Evolutionary conservation across 30 jellyfish, hydroid and myxozoan species (phyloP).

Genomic region (Aurelia aurita complex sp. Pacific): DNA sequence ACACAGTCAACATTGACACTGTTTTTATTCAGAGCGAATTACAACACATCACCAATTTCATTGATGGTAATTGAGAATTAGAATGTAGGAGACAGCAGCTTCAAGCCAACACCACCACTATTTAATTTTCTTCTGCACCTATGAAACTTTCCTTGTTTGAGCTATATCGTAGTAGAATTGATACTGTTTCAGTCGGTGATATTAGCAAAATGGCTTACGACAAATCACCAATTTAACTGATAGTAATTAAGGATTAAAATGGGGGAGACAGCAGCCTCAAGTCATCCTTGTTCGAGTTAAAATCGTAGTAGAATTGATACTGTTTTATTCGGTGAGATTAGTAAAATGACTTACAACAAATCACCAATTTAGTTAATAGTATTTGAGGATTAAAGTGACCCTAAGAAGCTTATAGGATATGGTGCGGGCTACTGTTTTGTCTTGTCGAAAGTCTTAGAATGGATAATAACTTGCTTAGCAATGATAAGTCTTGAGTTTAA

Average conservation of each 20-base stretch:
- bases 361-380: conserved; percentile 30
- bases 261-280: background rate
- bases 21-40: too few relatives aligned
- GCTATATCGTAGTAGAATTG: too few relatives aligned
- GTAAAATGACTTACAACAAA: conserved; percentile 10
- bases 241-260: conserved; percentile 23
- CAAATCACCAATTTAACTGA: conserved; percentile 18
- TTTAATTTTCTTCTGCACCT: too few relatives aligned
- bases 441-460: conserved; percentile 38
- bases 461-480: conserved; percentile 50
- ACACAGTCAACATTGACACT: too few relatives aligned
- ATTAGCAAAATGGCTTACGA: background rate
- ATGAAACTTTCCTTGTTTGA: too few relatives aligned
- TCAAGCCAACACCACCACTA: too few relatives aligned
- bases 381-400: conserved; percentile 42
- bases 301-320: too few relatives aligned
- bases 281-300: too few relatives aligned
- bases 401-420: conserved; percentile 45
- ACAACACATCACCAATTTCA: conserved; percentile 13
- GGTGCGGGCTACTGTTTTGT: conserved; percentile 55
- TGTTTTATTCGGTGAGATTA: too few relatives aligned
- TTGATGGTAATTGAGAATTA: conserved; percentile 25
- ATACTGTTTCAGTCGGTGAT: too few relatives aligned
- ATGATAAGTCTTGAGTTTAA: conserved; percentile 47
- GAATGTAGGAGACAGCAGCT: too few relatives aligned